Evolutionary conservation across 2,113 vertebrate species (phyloP).

Genomic region (Thryonomys swinderianus): DNA sequence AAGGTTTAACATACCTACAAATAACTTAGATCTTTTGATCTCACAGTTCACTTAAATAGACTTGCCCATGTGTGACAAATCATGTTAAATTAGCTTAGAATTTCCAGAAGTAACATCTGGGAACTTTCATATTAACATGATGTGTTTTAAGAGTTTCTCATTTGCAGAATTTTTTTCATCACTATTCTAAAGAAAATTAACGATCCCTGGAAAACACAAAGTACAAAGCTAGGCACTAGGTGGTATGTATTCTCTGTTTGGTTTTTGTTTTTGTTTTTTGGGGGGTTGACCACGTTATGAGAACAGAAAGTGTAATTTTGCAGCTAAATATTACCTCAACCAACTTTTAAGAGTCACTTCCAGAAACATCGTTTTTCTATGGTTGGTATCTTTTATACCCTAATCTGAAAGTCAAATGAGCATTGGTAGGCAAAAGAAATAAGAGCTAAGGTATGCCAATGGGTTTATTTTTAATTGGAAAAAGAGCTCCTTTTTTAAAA

Average conservation of each 20-base stretch:
- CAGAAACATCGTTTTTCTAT: slow-evolving; percentile 67
- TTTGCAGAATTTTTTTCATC: slow-evolving; percentile 28
- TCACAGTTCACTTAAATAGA: not conserved
- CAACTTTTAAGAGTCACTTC: slow-evolving; percentile 64
- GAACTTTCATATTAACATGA: not conserved
- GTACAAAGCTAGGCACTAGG: not conserved
- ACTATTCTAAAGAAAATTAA: slow-evolving; percentile 57
- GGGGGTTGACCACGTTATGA: not conserved
- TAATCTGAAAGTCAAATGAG: slow-evolving; percentile 79
- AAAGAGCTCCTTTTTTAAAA: slow-evolving; percentile 76
- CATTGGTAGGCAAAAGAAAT: slow-evolving; percentile 73
- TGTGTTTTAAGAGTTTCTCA: slow-evolving; percentile 45
- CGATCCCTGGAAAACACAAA: slow-evolving; percentile 33
- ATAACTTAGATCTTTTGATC: not conserved
- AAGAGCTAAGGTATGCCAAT: slow-evolving; percentile 67
- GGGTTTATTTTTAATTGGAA: slow-evolving; percentile 80
- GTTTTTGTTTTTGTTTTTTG: too few species aligned
- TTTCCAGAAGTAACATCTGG: slow-evolving; percentile 53
- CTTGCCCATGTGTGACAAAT: slow-evolving; percentile 34
- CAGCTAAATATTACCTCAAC: slow-evolving; percentile 41
- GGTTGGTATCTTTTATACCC: slow-evolving; percentile 66
- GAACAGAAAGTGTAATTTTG: slow-evolving; percentile 66
- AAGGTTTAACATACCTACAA: slow-evolving; percentile 13
- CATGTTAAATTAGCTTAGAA: slow-evolving; percentile 40
- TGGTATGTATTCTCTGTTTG: slow-evolving; percentile 22